Conservation (phyloP, 2,113 vertebrate genomes). For the Falcunculus frontatus region DNA sequence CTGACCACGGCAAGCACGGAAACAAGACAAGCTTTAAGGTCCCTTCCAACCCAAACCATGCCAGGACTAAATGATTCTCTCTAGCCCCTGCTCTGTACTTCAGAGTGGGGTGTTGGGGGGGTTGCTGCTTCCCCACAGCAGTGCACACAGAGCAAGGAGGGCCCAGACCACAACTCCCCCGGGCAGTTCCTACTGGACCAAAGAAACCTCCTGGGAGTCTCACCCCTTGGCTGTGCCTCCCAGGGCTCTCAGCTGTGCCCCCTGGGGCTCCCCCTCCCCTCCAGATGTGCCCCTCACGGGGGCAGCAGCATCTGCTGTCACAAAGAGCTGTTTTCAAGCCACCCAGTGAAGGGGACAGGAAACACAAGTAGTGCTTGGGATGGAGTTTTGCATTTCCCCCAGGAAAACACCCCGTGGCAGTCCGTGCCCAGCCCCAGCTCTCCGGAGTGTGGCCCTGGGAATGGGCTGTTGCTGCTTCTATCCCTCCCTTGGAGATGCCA, state of each 20-base stretch:
- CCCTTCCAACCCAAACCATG: background rate
- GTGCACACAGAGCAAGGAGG: accelerated
- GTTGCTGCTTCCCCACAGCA: background rate
- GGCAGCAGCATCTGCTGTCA: accelerated
- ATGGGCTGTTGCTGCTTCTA: background rate
- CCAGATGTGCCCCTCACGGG: accelerated
- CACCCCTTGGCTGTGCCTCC: background rate
- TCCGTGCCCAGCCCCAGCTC: accelerated
- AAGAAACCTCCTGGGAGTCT: background rate
- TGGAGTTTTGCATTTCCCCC: no score
- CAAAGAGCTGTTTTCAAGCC: accelerated
- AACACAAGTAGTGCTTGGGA: accelerated
- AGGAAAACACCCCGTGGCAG: background rate
- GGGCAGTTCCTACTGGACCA: background rate
- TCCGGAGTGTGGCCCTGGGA: accelerated
- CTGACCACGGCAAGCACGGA: no score
- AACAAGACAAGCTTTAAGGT: background rate
- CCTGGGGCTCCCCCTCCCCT: accelerated
- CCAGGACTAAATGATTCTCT: background rate
- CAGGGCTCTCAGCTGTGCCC: background rate
- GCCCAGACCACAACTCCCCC: background rate
- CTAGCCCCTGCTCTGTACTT: accelerated
- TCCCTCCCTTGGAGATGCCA: background rate
- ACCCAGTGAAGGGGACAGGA: accelerated
- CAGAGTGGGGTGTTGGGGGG: no score